phyloP scores from a whole-genome alignment of 2,888 invertebrate genomes.

The Orchestes rusci region DNA sequence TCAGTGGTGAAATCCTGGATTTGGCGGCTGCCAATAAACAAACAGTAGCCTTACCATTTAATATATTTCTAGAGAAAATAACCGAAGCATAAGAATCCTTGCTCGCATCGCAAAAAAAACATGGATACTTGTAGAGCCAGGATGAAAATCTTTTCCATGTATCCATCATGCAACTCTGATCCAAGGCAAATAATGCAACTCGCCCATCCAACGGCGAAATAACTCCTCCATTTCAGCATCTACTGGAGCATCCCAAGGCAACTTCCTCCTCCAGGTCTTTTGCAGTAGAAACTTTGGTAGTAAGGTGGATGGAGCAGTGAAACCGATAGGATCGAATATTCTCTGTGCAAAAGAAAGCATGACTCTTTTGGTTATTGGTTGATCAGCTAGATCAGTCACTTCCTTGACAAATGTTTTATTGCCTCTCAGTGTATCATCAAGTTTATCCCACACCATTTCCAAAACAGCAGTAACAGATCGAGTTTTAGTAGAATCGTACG shows the following conservation, averaged over 20 bases:
- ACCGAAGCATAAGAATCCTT: conserved; percentile 11
- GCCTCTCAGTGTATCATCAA: conserved; percentile 7
- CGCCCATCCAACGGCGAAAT: conserved; percentile 9
- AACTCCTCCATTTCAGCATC: neutral
- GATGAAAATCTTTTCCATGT: neutral
- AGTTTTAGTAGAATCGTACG: neutral
- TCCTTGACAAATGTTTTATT: neutral
- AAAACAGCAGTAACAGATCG: conserved; percentile 8
- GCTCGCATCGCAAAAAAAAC: conserved; percentile 20
- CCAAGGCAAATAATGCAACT: conserved; percentile 4
- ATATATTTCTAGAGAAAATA: conserved; percentile 4
- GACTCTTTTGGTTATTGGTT: conserved; percentile 2
- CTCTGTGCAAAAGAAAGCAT: conserved; percentile 13
- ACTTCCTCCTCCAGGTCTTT: conserved; percentile 13
- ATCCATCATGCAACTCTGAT: conserved; percentile 16
- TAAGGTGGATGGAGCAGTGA: conserved; percentile 16
- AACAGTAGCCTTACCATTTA: neutral
- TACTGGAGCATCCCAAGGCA: neutral
- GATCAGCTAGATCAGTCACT: conserved; percentile 2
- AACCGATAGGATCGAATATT: conserved; percentile 24
- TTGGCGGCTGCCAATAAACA: conserved; percentile 11
- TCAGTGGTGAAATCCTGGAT: conserved; percentile 11
- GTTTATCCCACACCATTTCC: conserved; percentile 16
- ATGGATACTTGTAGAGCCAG: conserved; percentile 12
- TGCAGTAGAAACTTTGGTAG: conserved; percentile 19